Percentiles rank a stretch among this genome's conserved stretches.
Evolutionary conservation across 2,113 vertebrate genomes (phyloP).

Genomic region (human): GRCh38 chr5:143578501-143579000

Average conservation of each 20-base stretch:
- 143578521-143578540: background rate
- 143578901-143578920: background rate
- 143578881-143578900: background rate
- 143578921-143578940: background rate
- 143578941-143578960: background rate
- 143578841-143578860: background rate
- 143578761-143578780: constrained; percentile 22
- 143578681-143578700: background rate
- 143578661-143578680: background rate
- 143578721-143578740: background rate
- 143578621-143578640: background rate
- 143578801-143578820: background rate
- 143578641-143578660: background rate
- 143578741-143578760: background rate
- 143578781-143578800: constrained; percentile 21
- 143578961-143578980: background rate
- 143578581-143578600: background rate
- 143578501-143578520: background rate
- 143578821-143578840: background rate
- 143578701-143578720: background rate
- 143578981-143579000: background rate
- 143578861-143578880: background rate
- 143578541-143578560: background rate
- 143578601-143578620: background rate
- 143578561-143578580: background rate